Percentiles rank a stretch among this genome's conserved stretches.
These are phyloP conservation scores for Willowsia nigromaculata DNA, from an alignment of 2,888 invertebrate genomes.

Conservation along the genomic window DNA sequence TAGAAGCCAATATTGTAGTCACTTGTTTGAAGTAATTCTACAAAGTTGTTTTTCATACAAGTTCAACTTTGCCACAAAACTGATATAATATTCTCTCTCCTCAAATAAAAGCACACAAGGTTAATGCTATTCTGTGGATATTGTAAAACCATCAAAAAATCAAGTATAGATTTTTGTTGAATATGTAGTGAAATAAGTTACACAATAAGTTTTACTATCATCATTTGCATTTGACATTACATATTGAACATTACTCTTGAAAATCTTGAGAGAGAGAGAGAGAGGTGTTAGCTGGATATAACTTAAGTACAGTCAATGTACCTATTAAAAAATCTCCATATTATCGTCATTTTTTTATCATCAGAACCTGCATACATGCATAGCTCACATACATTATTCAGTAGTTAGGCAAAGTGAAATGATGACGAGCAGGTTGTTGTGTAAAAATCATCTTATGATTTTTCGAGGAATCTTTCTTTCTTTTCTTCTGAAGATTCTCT, in stretches of 20 bases:
- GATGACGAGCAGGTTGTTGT: neutral
- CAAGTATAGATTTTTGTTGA: neutral
- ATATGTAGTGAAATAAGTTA: neutral
- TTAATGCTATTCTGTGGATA: neutral
- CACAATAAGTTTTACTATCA: neutral
- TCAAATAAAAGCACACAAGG: slow-evolving; percentile 6
- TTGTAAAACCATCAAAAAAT: slow-evolving; percentile 27
- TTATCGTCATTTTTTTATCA: neutral
- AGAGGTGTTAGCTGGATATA: slow-evolving; percentile 46
- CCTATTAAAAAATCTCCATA: neutral
- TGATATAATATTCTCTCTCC: neutral
- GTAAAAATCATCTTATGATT: neutral
- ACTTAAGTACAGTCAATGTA: slow-evolving; percentile 14
- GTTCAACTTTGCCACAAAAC: neutral
- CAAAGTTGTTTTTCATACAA: neutral
- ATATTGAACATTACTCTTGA: neutral
- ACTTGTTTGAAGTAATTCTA: neutral
- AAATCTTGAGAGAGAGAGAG: neutral
- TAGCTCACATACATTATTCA: slow-evolving; percentile 6
- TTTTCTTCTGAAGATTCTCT: neutral
- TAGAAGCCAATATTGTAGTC: neutral
- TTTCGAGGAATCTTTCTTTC: neutral
- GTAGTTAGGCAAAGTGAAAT: neutral
- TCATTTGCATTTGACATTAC: neutral
- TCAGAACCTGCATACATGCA: neutral